These are phyloP conservation scores for Clangula hyemalis DNA, from an alignment of 2,797 vertebrate species.

Conservation along the genomic window DNA sequence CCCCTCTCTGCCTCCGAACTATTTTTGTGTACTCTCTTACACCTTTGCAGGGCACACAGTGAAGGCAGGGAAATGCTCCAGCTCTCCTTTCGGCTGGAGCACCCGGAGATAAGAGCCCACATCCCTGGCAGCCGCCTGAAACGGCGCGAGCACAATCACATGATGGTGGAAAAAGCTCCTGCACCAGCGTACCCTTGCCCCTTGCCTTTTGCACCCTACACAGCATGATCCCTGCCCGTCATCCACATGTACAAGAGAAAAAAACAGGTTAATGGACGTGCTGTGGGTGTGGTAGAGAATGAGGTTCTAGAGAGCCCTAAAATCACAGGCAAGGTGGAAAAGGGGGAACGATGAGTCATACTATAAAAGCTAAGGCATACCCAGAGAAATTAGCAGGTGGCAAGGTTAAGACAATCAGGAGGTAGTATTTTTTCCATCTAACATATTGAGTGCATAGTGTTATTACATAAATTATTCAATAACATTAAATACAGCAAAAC, in stretches of 20 bases:
- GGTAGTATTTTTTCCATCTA: neutral
- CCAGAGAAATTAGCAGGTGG: neutral
- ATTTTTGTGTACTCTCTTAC: neutral
- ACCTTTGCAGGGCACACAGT: neutral
- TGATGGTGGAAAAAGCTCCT: constrained; percentile 16
- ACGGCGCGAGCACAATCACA: neutral
- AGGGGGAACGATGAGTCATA: neutral
- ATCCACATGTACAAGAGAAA: neutral
- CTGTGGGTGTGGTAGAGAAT: neutral
- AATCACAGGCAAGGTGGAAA: rapidly evolving
- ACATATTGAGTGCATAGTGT: neutral
- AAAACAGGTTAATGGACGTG: rapidly evolving
- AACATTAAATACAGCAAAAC: neutral
- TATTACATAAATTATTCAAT: neutral
- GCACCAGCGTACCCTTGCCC: neutral
- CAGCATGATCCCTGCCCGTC: rapidly evolving
- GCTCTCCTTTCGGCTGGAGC: neutral
- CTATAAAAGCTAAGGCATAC: neutral
- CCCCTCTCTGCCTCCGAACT: neutral
- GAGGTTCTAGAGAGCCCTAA: neutral
- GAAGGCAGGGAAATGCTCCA: constrained; percentile 6
- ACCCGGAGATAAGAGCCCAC: constrained; percentile 24
- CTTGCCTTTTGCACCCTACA: neutral
- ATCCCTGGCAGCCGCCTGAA: constrained; percentile 19
- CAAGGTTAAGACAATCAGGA: neutral